Conservation (phyloP, 92 coral and sea anemone species). For the Epizoanthus scotinus region DNA sequence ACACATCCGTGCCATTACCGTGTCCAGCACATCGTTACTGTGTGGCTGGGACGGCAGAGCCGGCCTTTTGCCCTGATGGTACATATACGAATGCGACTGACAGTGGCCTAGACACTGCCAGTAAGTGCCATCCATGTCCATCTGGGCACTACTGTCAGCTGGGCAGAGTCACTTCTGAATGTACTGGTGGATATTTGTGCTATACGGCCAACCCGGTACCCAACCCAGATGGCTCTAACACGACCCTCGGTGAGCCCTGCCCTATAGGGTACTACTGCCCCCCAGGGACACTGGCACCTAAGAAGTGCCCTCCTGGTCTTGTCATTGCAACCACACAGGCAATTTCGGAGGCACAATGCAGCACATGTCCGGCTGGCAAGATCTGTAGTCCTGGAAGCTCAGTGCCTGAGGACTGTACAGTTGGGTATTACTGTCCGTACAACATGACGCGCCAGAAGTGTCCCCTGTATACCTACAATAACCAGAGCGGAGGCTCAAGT, state of each 20-base stretch:
- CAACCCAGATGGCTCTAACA: constrained; percentile 81
- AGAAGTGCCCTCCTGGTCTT: constrained; percentile 70
- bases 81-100: constrained; percentile 67
- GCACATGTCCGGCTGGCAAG: constrained; percentile 93
- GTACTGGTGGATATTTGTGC: constrained; percentile 89
- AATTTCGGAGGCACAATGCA: constrained; percentile 70
- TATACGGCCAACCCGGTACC: constrained; percentile 82
- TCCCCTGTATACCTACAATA: constrained; percentile 70
- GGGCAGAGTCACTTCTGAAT: constrained; percentile 73
- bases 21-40: constrained; percentile 89
- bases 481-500: constrained; percentile 70
- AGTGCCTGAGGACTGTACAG: constrained; percentile 79
- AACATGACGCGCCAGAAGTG: constrained; percentile 83
- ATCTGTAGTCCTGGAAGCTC: constrained; percentile 83
- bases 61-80: constrained; percentile 90
- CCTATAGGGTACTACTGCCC: constrained; percentile 91
- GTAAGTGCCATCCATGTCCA: constrained; percentile 80
- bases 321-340: constrained; percentile 84
- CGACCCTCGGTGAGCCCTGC: constrained; percentile 66
- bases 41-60: constrained; percentile 70
- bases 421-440: constrained; percentile 89
- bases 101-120: constrained; percentile 60
- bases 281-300: constrained; percentile 64
- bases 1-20: constrained; percentile 76
- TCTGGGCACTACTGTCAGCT: constrained; percentile 88